A percentile compares a stretch with the other conserved stretches of the same genome.
phyloP scores from a whole-genome alignment of 2,797 vertebrate genomes.

The Orestias chungarensis region DNA sequence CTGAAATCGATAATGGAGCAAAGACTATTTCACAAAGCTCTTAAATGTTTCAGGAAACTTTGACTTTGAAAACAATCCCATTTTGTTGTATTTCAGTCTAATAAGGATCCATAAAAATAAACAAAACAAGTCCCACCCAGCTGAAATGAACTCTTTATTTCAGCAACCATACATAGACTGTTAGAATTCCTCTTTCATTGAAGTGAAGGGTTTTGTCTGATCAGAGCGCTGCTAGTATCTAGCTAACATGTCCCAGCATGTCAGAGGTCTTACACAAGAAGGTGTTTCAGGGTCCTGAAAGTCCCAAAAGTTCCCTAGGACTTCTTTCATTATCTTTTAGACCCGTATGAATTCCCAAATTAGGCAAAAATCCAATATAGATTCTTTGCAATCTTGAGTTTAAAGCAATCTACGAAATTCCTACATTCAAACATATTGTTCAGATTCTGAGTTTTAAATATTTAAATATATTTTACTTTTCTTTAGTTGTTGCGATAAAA shows the following conservation, averaged over 20 bases:
- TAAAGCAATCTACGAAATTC: background rate
- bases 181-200: background rate
- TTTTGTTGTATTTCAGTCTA: background rate
- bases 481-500: background rate
- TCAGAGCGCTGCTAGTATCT: constrained; percentile 59
- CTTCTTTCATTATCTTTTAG: background rate
- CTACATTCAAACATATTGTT: background rate
- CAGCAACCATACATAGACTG: background rate
- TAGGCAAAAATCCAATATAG: background rate
- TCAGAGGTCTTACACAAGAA: background rate
- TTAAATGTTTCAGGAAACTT: no score
- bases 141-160: no score
- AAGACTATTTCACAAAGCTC: no score
- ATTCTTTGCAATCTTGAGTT: background rate
- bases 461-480: background rate
- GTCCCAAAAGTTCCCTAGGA: constrained; percentile 1
- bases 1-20: no score
- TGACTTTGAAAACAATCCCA: background rate
- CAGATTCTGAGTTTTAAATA: background rate
- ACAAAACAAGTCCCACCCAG: background rate
- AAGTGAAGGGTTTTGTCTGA: background rate
- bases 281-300: constrained; percentile 13
- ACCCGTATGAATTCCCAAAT: background rate
- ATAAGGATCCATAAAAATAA: background rate
- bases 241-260: constrained; percentile 68